Conservation (phyloP, 2,113 vertebrate species). For the Pluvialis apricaria region DNA sequence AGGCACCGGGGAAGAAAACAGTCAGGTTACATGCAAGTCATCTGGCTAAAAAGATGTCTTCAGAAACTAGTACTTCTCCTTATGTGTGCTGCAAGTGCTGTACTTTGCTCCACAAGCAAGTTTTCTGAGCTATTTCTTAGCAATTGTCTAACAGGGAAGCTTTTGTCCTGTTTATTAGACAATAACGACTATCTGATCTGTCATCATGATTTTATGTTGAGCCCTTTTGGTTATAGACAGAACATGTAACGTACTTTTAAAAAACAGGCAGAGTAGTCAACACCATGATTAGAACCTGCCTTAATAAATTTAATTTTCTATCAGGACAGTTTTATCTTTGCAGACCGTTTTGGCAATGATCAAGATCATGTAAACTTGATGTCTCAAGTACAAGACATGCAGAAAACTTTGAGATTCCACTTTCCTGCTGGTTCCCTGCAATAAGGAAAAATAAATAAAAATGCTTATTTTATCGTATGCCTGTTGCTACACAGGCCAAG, state of each 20-base stretch:
- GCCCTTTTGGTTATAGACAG: neutral
- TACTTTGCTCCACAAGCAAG: neutral
- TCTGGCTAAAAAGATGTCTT: neutral
- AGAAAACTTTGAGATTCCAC: neutral
- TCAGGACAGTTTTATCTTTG: neutral
- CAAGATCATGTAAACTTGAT: neutral
- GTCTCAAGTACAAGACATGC: neutral
- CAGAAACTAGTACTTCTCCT: neutral
- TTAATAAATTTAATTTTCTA: neutral
- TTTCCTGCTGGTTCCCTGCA: neutral
- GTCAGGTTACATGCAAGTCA: neutral
- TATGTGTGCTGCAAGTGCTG: rapidly evolving
- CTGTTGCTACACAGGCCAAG: neutral
- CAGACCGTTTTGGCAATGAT: neutral
- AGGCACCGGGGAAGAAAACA: neutral
- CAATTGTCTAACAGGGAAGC: rapidly evolving
- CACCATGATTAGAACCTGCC: neutral
- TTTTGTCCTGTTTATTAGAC: neutral
- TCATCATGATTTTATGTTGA: neutral
- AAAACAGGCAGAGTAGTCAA: neutral
- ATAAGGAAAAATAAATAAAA: neutral
- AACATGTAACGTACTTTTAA: rapidly evolving
- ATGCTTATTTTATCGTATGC: neutral
- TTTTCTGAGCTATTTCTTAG: neutral
- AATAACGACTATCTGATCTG: neutral